Conservation (phyloP, 2,888 invertebrate species). For the Lissocephala sabroskyi region DNA sequence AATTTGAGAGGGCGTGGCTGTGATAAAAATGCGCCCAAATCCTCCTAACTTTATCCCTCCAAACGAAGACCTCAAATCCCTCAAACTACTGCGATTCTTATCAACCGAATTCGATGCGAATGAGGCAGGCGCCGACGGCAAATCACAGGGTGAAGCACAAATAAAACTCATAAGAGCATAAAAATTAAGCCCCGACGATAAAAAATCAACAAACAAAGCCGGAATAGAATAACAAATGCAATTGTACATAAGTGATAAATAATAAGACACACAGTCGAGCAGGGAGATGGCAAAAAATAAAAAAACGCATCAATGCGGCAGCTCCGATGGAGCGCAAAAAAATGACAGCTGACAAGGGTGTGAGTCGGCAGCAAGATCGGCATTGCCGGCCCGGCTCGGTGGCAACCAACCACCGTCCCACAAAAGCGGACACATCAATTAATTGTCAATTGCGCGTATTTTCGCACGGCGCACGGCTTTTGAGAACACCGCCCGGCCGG, state of each 20-base stretch:
- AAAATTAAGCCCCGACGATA: slow-evolving; percentile 38
- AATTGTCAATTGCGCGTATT: slow-evolving; percentile 65
- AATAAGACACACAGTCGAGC: slow-evolving; percentile 37
- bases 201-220: slow-evolving; percentile 17
- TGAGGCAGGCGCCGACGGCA: no score
- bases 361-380: slow-evolving; percentile 31
- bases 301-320: slow-evolving; percentile 24
- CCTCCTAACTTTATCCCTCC: neutral
- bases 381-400: neutral
- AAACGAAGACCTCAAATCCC: no score
- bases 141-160: neutral
- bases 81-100: no score
- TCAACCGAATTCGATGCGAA: no score
- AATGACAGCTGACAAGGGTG: slow-evolving; percentile 64
- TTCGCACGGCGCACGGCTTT: slow-evolving; percentile 61
- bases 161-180: slow-evolving; percentile 51
- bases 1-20: slow-evolving; percentile 21
- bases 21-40: neutral
- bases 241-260: slow-evolving; percentile 57
- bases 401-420: no score
- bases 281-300: slow-evolving; percentile 34
- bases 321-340: slow-evolving; percentile 41
- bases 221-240: slow-evolving; percentile 26
- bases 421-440: slow-evolving; percentile 64
- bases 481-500: slow-evolving; percentile 29